Percentiles rank a stretch among this genome's conserved stretches.
Conservation (phyloP, 2,113 vertebrate genomes). For the Muntiacus reevesi region DNA sequence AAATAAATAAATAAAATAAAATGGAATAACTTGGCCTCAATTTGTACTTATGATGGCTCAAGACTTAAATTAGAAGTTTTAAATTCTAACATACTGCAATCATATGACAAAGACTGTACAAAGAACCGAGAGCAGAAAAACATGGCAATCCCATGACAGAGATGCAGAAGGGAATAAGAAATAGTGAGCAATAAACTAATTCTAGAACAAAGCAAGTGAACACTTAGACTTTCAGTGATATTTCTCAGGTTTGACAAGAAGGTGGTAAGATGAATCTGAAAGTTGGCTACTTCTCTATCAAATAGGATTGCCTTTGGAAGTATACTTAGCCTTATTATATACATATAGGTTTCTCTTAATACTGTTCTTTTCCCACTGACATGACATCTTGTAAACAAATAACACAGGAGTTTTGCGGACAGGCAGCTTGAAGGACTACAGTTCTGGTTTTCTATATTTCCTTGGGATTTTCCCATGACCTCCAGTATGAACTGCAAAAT, state of each 20-base stretch:
- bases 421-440: neutral
- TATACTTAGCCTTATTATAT: neutral
- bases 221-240: neutral
- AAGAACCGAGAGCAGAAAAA: conserved; percentile 41
- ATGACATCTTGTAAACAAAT: neutral
- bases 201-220: conserved; percentile 8
- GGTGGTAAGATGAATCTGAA: conserved; percentile 13
- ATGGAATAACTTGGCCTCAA: conserved; percentile 37
- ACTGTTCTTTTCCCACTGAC: neutral
- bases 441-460: neutral
- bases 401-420: neutral
- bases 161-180: conserved; percentile 25
- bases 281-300: neutral
- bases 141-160: conserved; percentile 15
- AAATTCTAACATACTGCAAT: conserved; percentile 43
- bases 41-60: conserved; percentile 42
- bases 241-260: neutral
- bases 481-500: conserved; percentile 32
- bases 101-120: neutral
- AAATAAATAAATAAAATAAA: neutral
- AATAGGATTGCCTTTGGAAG: neutral
- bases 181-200: conserved; percentile 16
- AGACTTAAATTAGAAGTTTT: conserved; percentile 55
- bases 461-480: conserved; percentile 53
- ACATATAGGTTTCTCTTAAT: neutral